Base-by-base conservation (phyloP, 1,140 invertebrate species). In the Drosophila gunungcola region DNA sequence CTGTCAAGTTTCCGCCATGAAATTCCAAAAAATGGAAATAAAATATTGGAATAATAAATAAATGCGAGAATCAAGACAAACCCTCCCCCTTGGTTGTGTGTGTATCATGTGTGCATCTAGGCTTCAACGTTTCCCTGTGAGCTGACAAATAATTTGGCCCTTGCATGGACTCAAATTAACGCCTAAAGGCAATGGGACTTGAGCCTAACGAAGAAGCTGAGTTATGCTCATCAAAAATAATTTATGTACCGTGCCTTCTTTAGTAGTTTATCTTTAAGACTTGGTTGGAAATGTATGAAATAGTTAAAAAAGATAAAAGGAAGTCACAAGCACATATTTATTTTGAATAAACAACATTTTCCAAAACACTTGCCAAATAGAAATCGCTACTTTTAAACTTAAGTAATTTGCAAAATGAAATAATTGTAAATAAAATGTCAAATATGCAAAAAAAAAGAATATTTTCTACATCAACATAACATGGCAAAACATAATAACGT, bases 1-100 rank as follows among this genome's bases (percentile, higher is more conserved):
- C 96, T 92, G 63, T 80, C 78, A 77, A 78, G 76, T 80, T 75
- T 80, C 75, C 72, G 70, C 75, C 84, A 88, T 89, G 73, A 89
- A 91, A 92, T 89, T 67, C 75, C 72, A 57, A 83, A 55, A 90
- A 85, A 91, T 89, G 89, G 84, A 88, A 83, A 88, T 88, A 88
- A 89, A 88, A 88, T 88, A 88, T 89, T 83, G 83, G 70, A 83
- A 83, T 79, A 79, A 88, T 88, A 88, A 76, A 88, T 80, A 89
- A 77, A 89, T 89, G 72, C 27, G 75, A 62, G 63, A 55, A 75
- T 68, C 69, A 73, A 46, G 69, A 45, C 45, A 39, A 73, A 45
- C 16, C 67, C 41, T 29, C 32, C 67, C 63, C 63, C 43, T 29
- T 25, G 56, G 70, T 70, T 42, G 53, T 51, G 12, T 46, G 46